Evolutionary conservation across 1,140 invertebrate genomes (phyloP), one percentile per base, ranked within the genome.

Genomic region (Asbolus verrucosus): DNA sequence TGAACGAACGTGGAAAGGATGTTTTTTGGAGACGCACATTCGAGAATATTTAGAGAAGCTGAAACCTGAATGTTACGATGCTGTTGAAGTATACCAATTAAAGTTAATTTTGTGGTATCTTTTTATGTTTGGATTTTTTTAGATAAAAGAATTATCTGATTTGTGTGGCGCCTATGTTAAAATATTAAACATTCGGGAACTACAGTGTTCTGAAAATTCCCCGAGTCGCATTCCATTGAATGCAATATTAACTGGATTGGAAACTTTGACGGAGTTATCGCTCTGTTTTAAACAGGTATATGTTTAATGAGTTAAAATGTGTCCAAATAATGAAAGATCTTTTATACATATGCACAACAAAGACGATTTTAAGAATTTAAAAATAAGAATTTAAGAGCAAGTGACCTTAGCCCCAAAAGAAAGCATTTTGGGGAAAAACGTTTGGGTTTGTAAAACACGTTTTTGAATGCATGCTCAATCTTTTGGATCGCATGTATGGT

Each of bases 181-280:
- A 75, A 79, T 36, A 13, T 67, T 76, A 19, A 30, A 70, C 21
- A 65, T 76, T 43, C 66, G 65, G 16, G 71, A 77, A 63, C 33
- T 76, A 11, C 65, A 69, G 39, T 70, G 43, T 11, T 66, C 72
- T 0, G 33, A 60, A 21, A 33, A 68, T 60, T 33, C 60, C 79
- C 76, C 73, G 81, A 82, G 83, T 74, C 83, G 83, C 30, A 83
- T 85, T 73, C 84, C 84, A 8, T 73, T 85, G 59, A 81, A 84
- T 73, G 81, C 81, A 62, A 82, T 81, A 27, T 73, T 84, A 54
- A 80, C 81, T 0, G 83, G 81, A 66, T 78, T 85, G 61, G 65
- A 59, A n/a, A 81, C 82, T 74, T 78, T 85, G 69, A 76, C 77
- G n/a, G 83, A 85, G 76, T 71, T 85, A 14, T 80, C 82, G 65